Conservation (phyloP, 1,140 invertebrate species). For the Trissolcus basalis region DNA sequence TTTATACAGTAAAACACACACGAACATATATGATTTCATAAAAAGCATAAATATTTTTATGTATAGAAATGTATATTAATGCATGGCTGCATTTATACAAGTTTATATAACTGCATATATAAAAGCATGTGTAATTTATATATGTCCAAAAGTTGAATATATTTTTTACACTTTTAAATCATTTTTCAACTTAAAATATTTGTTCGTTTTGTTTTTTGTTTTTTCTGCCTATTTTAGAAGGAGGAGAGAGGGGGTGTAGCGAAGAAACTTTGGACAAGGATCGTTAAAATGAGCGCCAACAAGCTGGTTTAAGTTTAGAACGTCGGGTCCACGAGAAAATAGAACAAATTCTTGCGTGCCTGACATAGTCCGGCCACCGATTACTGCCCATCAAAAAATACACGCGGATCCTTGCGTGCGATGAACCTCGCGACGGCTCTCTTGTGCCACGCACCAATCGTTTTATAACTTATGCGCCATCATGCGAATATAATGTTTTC, state of each 20-base stretch:
- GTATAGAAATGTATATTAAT: too few relatives aligned
- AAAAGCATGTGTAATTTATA: too few relatives aligned
- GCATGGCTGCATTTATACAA: too few relatives aligned
- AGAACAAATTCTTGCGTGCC: conserved; percentile 69
- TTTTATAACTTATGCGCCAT: conserved; percentile 21
- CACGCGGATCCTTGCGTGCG: conserved; percentile 30
- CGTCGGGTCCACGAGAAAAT: conserved; percentile 71
- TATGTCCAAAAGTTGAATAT: too few relatives aligned
- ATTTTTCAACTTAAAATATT: too few relatives aligned
- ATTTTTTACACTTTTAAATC: too few relatives aligned
- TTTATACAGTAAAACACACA: too few relatives aligned
- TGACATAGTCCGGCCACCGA: conserved; percentile 57
- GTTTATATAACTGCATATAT: too few relatives aligned
- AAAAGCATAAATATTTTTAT: too few relatives aligned
- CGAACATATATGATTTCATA: too few relatives aligned
- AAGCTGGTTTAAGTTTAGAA: conserved; percentile 69
- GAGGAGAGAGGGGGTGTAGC: conserved; percentile 21
- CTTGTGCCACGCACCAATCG: neutral
- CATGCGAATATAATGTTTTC: conserved; percentile 22
- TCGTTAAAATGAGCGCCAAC: conserved; percentile 68
- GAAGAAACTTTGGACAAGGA: conserved; percentile 31
- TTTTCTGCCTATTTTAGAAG: neutral
- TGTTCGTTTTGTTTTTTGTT: neutral
- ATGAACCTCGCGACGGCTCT: conserved; percentile 38
- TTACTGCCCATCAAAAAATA: conserved; percentile 51